Conservation (phyloP, 2,888 invertebrate genomes). For the Bibio marci region DNA sequence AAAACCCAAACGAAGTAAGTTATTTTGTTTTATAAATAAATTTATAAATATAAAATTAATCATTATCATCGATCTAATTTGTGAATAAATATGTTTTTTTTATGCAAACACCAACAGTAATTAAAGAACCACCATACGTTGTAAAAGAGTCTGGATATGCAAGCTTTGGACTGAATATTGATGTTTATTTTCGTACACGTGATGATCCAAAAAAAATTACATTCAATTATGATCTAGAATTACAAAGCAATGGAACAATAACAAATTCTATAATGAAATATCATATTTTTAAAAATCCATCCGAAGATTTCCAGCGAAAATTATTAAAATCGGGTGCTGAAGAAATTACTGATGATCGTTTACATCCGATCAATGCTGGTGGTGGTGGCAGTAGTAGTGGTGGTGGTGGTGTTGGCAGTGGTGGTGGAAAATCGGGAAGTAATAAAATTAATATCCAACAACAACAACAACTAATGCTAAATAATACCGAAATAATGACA, state of each 20-base stretch:
- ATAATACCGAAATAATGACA: too few species aligned
- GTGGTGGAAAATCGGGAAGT: too few species aligned
- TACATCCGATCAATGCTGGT: conserved; percentile 28
- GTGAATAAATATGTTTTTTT: too few species aligned
- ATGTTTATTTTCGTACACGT: conserved; percentile 74
- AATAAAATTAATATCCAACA: too few species aligned
- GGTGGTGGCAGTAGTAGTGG: too few species aligned
- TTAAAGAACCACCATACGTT: conserved; percentile 80
- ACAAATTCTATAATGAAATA: conserved; percentile 60
- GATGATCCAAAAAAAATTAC: conserved; percentile 77
- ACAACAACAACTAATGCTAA: conserved; percentile 23
- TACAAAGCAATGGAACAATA: conserved; percentile 58
- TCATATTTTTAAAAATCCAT: conserved; percentile 67
- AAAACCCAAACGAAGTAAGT: conserved; percentile 73
- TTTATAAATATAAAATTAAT: conserved; percentile 27
- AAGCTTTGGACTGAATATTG: conserved; percentile 78
- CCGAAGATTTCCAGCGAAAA: conserved; percentile 77
- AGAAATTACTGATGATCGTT: conserved; percentile 28
- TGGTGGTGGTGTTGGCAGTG: conserved; percentile 10
- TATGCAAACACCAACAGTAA: conserved; percentile 54
- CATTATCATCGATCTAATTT: too few species aligned
- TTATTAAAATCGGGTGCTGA: conserved; percentile 67
- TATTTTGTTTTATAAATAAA: neutral
- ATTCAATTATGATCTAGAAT: conserved; percentile 69
- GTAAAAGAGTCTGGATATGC: conserved; percentile 93